Evolutionary conservation across 2,113 vertebrate genomes (phyloP).

Genomic region (Semicossyphus pulcher): DNA sequence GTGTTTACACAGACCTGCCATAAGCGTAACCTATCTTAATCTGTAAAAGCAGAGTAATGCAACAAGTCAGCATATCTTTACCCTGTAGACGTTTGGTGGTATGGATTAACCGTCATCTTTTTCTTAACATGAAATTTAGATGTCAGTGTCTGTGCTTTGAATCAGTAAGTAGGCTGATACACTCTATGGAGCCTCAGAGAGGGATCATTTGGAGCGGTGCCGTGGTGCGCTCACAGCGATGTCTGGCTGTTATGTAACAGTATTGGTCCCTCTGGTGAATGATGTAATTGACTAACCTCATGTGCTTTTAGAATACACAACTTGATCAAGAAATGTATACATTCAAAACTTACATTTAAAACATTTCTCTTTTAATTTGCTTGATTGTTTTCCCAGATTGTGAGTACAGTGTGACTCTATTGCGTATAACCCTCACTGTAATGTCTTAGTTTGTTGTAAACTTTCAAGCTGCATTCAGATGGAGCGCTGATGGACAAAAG

Average conservation of each 20-base stretch:
- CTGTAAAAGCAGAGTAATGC: neutral
- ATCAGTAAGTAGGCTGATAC: conserved; percentile 3
- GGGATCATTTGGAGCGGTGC: conserved; percentile 26
- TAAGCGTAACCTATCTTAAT: neutral
- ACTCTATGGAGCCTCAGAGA: conserved; percentile 20
- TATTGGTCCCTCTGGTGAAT: conserved; percentile 55
- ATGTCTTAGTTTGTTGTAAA: neutral
- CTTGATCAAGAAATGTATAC: conserved; percentile 8
- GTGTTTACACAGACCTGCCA: too few species aligned
- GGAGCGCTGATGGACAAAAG: conserved; percentile 23
- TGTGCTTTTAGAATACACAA: conserved; percentile 46
- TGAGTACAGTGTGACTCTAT: neutral
- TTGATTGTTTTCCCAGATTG: neutral
- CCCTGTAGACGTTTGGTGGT: neutral
- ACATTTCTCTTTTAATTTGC: neutral
- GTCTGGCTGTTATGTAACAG: conserved; percentile 69
- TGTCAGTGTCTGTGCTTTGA: neutral
- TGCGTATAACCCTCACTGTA: neutral
- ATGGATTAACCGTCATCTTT: neutral
- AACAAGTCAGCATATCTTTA: neutral
- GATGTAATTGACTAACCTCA: conserved; percentile 60
- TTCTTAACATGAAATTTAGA: neutral
- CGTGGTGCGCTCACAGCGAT: conserved; percentile 26
- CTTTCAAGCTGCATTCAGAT: conserved; percentile 32
- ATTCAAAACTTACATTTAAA: neutral